phyloP scores from a whole-genome alignment of 2,888 invertebrate species.

The Hermodice carunculata region DNA sequence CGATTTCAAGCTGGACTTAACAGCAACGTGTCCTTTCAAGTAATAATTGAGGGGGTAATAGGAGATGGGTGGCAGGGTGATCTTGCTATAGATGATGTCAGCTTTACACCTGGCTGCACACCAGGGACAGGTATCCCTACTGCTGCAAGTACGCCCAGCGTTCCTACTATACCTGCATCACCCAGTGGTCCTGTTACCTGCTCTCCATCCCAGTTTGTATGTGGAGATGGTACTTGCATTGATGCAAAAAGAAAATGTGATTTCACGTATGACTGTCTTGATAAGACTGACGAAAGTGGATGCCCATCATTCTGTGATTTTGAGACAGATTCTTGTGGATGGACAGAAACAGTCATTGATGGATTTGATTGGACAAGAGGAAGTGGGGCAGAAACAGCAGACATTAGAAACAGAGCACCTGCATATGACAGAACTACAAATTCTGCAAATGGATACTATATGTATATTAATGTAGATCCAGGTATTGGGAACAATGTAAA shows the following conservation, averaged over 20 bases:
- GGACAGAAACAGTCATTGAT: conserved; percentile 45
- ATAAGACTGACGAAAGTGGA: conserved; percentile 8
- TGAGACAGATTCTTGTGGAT: conserved; percentile 56
- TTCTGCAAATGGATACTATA: conserved; percentile 53
- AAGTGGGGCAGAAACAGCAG: conserved; percentile 31
- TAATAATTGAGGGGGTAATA: neutral
- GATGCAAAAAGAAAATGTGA: conserved; percentile 44
- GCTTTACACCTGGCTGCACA: conserved; percentile 44
- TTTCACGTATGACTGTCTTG: conserved; percentile 36
- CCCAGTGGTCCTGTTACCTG: too few relatives aligned
- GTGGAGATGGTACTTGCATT: conserved; percentile 45
- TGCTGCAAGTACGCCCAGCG: too few relatives aligned
- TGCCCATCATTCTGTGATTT: conserved; percentile 53
- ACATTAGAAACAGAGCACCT: conserved; percentile 53
- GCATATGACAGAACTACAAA: conserved; percentile 46
- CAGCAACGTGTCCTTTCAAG: neutral
- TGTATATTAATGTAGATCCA: conserved; percentile 45
- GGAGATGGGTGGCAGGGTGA: conserved; percentile 55
- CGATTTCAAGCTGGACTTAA: neutral
- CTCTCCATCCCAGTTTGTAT: conserved; percentile 45
- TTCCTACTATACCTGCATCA: too few relatives aligned
- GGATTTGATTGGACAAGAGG: conserved; percentile 55
- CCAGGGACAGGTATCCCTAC: neutral
- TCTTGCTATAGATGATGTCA: conserved; percentile 62
- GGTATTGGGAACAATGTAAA: conserved; percentile 7